These are phyloP conservation scores for Hydraecia micacea DNA, from an alignment of 2,888 invertebrate species.

Conservation along the genomic window DNA sequence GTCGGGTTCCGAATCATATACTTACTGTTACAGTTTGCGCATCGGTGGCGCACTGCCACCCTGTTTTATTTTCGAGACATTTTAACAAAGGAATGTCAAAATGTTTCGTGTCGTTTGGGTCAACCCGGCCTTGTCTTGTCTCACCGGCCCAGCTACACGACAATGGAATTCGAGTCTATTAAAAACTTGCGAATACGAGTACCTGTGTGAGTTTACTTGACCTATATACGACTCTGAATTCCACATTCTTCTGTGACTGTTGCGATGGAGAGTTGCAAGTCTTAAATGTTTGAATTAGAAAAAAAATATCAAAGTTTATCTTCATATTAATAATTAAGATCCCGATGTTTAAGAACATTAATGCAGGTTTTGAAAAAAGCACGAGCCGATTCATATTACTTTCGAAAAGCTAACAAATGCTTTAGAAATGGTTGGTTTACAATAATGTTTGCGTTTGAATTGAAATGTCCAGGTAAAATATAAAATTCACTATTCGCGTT, in stretches of 20 bases:
- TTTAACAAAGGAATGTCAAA: constrained; percentile 57
- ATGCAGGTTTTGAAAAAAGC: background rate
- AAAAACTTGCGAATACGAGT: constrained; percentile 76
- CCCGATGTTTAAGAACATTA: background rate
- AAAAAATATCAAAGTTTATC: background rate
- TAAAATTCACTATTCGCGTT: constrained; percentile 1
- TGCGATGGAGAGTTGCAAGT: constrained; percentile 33
- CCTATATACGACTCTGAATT: constrained; percentile 69
- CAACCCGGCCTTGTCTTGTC: constrained; percentile 56
- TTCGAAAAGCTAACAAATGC: background rate
- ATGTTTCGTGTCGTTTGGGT: constrained; percentile 48
- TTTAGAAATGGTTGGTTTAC: background rate
- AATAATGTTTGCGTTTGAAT: background rate
- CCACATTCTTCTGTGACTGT: constrained; percentile 61
- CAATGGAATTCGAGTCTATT: constrained; percentile 77
- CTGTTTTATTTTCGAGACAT: constrained; percentile 38
- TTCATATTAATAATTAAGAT: background rate
- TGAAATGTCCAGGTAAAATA: background rate
- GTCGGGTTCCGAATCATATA: background rate
- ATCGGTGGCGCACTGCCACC: background rate
- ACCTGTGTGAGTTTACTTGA: constrained; percentile 74
- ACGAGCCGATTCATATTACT: background rate
- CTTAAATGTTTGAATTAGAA: background rate
- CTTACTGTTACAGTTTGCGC: background rate
- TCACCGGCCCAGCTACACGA: constrained; percentile 65